Conservation (phyloP, 2,888 invertebrate species). For the Dexiosoma caninum region DNA sequence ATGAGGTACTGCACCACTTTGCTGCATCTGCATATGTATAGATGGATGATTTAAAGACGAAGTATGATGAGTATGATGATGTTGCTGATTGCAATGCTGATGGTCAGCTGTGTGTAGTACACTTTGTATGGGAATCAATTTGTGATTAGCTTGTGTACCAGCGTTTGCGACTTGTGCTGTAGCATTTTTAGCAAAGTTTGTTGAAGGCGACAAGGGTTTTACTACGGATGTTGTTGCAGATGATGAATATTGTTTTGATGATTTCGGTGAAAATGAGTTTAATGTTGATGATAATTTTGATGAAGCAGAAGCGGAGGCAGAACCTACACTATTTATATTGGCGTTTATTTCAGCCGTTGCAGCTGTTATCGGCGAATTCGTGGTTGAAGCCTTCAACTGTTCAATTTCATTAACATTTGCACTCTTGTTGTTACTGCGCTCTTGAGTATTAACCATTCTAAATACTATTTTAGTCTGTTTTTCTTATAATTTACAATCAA, state of each 20-base stretch:
- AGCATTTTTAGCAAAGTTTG: constrained; percentile 65
- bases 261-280: constrained; percentile 53
- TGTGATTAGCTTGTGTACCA: constrained; percentile 62
- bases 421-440: constrained; percentile 64
- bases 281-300: constrained; percentile 53
- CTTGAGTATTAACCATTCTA: constrained; percentile 66
- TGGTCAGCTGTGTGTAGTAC: constrained; percentile 68
- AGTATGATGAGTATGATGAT: constrained; percentile 63
- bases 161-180: constrained; percentile 59
- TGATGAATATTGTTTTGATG: constrained; percentile 48
- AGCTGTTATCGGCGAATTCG: constrained; percentile 40
- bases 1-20: constrained; percentile 52
- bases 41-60: constrained; percentile 61
- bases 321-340: constrained; percentile 57
- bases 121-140: constrained; percentile 70
- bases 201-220: constrained; percentile 57
- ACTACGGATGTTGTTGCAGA: constrained; percentile 40
- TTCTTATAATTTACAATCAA: too few species aligned
- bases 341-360: constrained; percentile 16
- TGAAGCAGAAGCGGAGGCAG: constrained; percentile 25
- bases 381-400: constrained; percentile 53
- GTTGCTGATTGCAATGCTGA: constrained; percentile 61
- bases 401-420: constrained; percentile 61
- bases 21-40: constrained; percentile 60
- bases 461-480: constrained; percentile 60